Evolutionary conservation across 2,113 vertebrate genomes (phyloP).

Genomic region (Uria aalge): DNA sequence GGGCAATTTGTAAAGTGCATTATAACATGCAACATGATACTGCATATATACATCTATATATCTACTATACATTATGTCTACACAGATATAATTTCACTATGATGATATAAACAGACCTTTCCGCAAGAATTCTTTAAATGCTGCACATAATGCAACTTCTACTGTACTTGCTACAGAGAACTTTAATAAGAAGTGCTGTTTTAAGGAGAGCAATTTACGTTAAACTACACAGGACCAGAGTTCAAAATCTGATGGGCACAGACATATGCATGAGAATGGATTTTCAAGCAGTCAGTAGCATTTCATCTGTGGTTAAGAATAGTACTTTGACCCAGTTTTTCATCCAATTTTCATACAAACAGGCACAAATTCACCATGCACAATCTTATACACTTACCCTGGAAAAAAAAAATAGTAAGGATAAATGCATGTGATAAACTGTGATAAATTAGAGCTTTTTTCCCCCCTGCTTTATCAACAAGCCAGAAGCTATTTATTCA

Average conservation of each 20-base stretch:
- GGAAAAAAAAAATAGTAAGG: not conserved
- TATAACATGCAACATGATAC: constrained; percentile 28
- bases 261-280: not conserved
- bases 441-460: not conserved
- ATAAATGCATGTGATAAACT: not conserved
- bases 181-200: not conserved
- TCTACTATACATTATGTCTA: not conserved
- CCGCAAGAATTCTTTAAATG: not conserved
- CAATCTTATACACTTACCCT: not conserved
- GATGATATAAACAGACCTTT: constrained; percentile 38
- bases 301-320: not conserved
- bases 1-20: constrained; percentile 38
- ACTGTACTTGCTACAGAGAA: not conserved
- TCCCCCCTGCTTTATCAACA: not conserved
- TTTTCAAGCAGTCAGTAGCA: not conserved
- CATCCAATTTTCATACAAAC: constrained; percentile 10
- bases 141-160: not conserved
- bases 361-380: not conserved
- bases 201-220: not conserved
- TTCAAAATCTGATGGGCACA: not conserved
- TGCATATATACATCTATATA: not conserved
- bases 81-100: constrained; percentile 4
- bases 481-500: constrained; percentile 38
- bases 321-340: constrained; percentile 2
- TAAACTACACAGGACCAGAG: not conserved